phyloP scores from a whole-genome alignment of 2,888 invertebrate species.

The Hyles lineata region DNA sequence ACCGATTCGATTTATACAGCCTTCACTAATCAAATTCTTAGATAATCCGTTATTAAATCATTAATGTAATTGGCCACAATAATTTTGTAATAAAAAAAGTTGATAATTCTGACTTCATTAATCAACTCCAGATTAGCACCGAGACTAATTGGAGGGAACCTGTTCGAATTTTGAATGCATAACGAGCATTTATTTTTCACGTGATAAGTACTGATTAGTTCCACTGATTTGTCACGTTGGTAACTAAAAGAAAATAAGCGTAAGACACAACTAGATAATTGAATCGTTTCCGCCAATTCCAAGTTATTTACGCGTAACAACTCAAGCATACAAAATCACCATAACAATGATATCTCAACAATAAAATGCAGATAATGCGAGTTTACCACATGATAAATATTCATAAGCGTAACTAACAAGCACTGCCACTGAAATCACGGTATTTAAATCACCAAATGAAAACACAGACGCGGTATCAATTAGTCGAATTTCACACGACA shows the following conservation, averaged over 20 bases:
- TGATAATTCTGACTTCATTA: not conserved
- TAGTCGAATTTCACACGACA: conserved; percentile 44
- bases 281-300: conserved; percentile 72
- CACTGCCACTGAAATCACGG: conserved; percentile 66
- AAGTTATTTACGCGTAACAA: conserved; percentile 63
- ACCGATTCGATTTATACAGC: not conserved
- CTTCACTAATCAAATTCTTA: not conserved
- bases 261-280: conserved; percentile 64
- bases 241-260: conserved; percentile 52
- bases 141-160: conserved; percentile 7
- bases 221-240: conserved; percentile 41
- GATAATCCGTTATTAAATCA: not conserved
- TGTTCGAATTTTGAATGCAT: conserved; percentile 15
- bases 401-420: conserved; percentile 63
- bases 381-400: conserved; percentile 71
- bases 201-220: conserved; percentile 30
- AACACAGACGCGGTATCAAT: conserved; percentile 40
- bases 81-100: not conserved
- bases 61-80: not conserved
- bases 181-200: conserved; percentile 15
- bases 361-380: conserved; percentile 69
- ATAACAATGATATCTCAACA: conserved; percentile 77
- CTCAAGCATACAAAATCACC: conserved; percentile 66
- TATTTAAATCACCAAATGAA: conserved; percentile 48
- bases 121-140: not conserved